Conservation (phyloP, 2,888 invertebrate species). For the Apotomis betuletana region DNA sequence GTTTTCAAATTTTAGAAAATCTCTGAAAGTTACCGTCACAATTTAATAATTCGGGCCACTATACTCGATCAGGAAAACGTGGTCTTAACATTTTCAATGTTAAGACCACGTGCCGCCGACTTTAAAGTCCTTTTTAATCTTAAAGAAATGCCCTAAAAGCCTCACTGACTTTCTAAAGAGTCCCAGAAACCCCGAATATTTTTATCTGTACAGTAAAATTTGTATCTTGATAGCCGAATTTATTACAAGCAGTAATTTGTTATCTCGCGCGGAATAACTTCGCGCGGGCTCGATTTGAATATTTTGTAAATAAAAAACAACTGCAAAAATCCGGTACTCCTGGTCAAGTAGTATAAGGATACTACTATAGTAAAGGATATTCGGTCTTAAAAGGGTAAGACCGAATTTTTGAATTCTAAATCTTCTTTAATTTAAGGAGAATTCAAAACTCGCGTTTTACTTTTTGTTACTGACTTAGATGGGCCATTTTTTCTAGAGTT, state of each 20-base stretch:
- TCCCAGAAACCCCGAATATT: conserved; percentile 8
- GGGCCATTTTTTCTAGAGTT: no score
- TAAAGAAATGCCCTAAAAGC: background rate
- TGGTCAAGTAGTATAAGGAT: background rate
- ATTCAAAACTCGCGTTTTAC: no score
- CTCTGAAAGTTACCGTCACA: no score
- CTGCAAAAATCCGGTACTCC: background rate
- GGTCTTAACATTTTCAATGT: background rate
- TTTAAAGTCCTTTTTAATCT: background rate
- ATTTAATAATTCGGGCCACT: no score
- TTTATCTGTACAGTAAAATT: conserved; percentile 32
- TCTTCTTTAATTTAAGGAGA: no score
- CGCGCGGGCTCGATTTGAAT: conserved; percentile 16
- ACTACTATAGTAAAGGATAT: no score
- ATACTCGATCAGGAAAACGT: no score
- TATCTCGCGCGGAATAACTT: conserved; percentile 16
- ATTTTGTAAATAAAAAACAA: conserved; percentile 14
- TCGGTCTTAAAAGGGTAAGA: no score
- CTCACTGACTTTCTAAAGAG: conserved; percentile 14
- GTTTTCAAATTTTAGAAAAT: no score
- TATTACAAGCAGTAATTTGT: conserved; percentile 34
- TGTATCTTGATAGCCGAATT: conserved; percentile 22
- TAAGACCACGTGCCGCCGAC: background rate
- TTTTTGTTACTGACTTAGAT: no score
- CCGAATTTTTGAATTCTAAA: no score